These are phyloP conservation scores for Reticulitermes lucifugus DNA, from an alignment of 2,888 invertebrate species.

Conservation along the genomic window DNA sequence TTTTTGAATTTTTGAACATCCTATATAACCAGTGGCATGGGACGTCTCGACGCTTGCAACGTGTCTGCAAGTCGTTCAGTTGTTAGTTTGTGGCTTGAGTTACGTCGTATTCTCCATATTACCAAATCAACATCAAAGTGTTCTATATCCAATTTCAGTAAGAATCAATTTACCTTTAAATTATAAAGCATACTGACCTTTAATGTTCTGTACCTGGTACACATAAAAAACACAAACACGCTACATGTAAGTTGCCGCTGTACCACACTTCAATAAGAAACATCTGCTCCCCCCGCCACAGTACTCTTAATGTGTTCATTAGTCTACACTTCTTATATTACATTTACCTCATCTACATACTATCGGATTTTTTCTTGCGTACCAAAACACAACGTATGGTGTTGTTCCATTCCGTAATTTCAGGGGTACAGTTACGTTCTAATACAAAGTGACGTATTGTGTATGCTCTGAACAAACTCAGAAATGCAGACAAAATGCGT, in stretches of 20 bases:
- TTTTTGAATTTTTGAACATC: neutral
- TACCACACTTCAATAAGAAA: neutral
- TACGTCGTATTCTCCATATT: neutral
- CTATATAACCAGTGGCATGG: neutral
- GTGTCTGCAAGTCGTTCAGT: slow-evolving; percentile 9
- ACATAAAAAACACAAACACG: neutral
- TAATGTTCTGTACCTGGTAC: neutral
- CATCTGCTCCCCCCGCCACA: neutral
- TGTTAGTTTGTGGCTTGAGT: neutral
- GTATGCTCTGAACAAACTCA: too few species aligned
- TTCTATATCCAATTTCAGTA: neutral
- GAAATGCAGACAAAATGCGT: too few species aligned
- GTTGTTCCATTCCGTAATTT: neutral
- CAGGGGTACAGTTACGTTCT: neutral
- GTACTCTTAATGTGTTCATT: slow-evolving; percentile 11
- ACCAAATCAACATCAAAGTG: neutral
- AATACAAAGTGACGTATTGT: neutral
- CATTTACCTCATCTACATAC: slow-evolving; percentile 21
- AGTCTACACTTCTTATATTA: slow-evolving; percentile 7
- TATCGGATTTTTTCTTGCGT: slow-evolving; percentile 6
- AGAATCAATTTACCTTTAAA: neutral
- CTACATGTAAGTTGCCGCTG: neutral
- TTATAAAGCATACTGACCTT: neutral
- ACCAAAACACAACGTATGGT: neutral
- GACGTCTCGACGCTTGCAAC: neutral